These are phyloP conservation scores for Serinus canaria DNA, from an alignment of 2,113 vertebrate genomes.

Conservation along the genomic window DNA sequence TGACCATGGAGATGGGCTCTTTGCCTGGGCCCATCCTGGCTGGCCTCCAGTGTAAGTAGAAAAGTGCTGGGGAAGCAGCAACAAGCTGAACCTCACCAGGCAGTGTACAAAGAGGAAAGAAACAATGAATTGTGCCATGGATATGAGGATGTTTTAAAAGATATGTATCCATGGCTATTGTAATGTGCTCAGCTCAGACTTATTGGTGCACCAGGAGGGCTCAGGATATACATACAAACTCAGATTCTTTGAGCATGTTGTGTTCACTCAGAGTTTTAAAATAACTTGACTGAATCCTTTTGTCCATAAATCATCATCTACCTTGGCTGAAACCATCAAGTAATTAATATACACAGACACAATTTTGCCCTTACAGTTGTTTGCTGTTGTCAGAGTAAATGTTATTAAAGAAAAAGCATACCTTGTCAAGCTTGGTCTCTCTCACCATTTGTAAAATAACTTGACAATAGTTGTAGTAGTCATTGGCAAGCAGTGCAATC, in stretches of 20 bases:
- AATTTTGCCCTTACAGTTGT: neutral
- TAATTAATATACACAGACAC: neutral
- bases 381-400: neutral
- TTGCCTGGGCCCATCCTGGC: neutral
- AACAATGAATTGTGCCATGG: neutral
- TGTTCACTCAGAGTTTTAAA: neutral
- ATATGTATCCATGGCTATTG: neutral
- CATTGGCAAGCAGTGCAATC: conserved; percentile 55
- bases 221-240: neutral
- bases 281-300: neutral
- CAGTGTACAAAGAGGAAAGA: neutral
- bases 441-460: conserved; percentile 64
- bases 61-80: neutral
- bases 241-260: neutral
- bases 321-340: neutral
- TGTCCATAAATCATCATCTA: neutral
- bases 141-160: neutral
- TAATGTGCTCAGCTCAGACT: neutral
- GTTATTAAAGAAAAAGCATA: conserved; percentile 26
- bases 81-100: neutral
- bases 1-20: neutral
- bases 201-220: neutral
- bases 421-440: conserved; percentile 55
- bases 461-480: conserved; percentile 70
- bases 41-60: neutral